Conservation (phyloP, 2,113 vertebrate genomes). For the Pomatostomus ruficeps region DNA sequence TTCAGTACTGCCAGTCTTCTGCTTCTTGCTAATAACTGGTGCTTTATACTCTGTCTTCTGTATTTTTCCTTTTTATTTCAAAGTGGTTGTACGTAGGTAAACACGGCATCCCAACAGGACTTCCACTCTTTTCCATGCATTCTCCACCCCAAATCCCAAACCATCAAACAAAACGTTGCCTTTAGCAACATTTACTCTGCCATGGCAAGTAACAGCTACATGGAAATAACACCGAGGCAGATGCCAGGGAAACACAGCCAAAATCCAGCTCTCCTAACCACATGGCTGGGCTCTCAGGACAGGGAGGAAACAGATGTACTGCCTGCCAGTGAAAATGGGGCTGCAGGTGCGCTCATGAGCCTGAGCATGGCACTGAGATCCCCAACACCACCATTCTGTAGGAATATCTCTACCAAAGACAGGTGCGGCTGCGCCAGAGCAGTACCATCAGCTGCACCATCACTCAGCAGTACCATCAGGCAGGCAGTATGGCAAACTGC, state of each 20-base stretch:
- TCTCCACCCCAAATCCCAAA: background rate
- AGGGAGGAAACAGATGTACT: background rate
- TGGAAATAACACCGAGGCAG: background rate
- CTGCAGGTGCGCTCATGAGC: background rate
- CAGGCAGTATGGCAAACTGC: background rate
- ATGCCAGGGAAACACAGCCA: background rate
- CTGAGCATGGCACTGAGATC: accelerated
- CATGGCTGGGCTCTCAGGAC: background rate
- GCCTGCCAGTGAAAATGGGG: background rate
- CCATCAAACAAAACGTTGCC: background rate
- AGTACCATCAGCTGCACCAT: background rate
- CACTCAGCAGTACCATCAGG: background rate
- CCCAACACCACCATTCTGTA: background rate
- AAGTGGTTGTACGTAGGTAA: background rate
- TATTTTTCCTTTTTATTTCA: background rate
- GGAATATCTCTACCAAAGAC: background rate
- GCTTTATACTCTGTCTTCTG: background rate
- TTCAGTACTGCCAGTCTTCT: background rate
- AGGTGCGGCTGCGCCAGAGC: background rate
- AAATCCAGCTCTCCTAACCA: background rate
- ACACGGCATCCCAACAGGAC: background rate
- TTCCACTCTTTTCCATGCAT: background rate
- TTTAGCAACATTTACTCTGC: background rate
- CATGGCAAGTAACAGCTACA: background rate
- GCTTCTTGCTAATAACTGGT: background rate